Base-by-base conservation (phyloP, 2,113 vertebrate genomes). In the Centropristis striata region DNA sequence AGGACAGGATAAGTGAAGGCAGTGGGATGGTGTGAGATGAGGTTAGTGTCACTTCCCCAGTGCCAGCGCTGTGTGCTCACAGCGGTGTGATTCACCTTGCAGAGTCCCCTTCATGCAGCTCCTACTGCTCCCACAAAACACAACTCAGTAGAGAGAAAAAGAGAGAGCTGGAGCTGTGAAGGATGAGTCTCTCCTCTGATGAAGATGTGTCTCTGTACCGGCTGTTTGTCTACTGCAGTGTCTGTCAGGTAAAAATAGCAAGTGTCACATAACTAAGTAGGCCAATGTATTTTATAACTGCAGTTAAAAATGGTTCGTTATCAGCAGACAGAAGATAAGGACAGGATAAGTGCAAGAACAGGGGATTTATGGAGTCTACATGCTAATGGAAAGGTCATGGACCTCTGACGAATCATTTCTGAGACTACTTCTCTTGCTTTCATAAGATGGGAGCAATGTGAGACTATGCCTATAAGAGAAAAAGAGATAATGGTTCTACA, bases 61-160 rank as follows among this genome's bases (percentile, higher is more conserved):
- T 85, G 58, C 61, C 21, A 8, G 53, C 36, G 66, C 57, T 57
- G 65, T 71, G 61, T 25, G 32, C 68, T 80, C 69, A 46, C 68
- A 47, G 79, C 68, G 49, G 51, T 15, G 67, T 89, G 88, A 92
- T 54, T 92, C 84, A 91, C 75, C 78, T 65, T 57, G 53, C 47
- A 1, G 8, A 51, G 50, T 51, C 53, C 67, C 66, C 73, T 74
- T 66, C 69, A 75, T 80, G 69, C 70, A 58, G 36, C 75, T 68
- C 71, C 77, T 9, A 50, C 69, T 54, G 70, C 63, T 71, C 75
- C 83, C 65, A 67, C 60, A 58, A 47, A 60, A 53, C 75, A 47
- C 1, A 47, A 42, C 42, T 32, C 32, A 32, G 32, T 4, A 6
- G 32, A 32, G 28, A 15, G 39, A 44, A 47, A 28, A 32, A 73